A percentile compares a stretch with the other conserved stretches of the same genome.
These are phyloP conservation scores for Hozukius guyotensis DNA, from an alignment of 2,797 vertebrate species.

Conservation along the genomic window DNA sequence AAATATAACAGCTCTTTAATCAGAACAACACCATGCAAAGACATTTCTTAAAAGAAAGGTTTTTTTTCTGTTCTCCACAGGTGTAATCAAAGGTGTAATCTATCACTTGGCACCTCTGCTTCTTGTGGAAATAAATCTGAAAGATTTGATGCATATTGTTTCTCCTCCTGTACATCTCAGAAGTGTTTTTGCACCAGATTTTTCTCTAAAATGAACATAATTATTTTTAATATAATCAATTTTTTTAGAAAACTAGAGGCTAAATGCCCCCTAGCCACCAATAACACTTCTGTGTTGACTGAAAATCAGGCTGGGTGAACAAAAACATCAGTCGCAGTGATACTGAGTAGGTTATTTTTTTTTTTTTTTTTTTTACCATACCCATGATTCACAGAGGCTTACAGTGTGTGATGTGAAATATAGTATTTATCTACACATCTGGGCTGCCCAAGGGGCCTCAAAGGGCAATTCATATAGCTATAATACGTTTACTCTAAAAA, in stretches of 20 bases:
- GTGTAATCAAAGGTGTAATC: conserved; percentile 4
- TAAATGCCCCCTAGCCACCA: too few species aligned
- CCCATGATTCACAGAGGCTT: background rate
- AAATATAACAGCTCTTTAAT: background rate
- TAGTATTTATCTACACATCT: conserved; percentile 25
- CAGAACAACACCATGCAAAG: background rate
- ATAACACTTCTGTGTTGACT: too few species aligned
- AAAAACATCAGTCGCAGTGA: background rate
- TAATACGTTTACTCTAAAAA: background rate
- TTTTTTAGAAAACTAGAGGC: background rate
- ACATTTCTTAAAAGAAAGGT: background rate
- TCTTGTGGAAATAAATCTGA: background rate
- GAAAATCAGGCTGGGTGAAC: background rate
- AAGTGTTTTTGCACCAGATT: background rate
- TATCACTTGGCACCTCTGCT: background rate
- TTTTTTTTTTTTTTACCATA: background rate
- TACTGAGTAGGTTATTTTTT: background rate
- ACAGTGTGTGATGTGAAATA: background rate
- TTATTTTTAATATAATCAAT: too few species aligned
- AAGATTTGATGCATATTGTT: background rate
- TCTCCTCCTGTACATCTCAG: background rate
- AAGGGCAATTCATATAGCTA: background rate
- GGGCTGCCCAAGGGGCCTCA: background rate
- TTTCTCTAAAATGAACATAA: background rate
- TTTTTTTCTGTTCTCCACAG: background rate